phyloP scores from a whole-genome alignment of 30 jellyfish, hydroid and myxozoan genomes.

The Chrysaora quinquecirrha region DNA sequence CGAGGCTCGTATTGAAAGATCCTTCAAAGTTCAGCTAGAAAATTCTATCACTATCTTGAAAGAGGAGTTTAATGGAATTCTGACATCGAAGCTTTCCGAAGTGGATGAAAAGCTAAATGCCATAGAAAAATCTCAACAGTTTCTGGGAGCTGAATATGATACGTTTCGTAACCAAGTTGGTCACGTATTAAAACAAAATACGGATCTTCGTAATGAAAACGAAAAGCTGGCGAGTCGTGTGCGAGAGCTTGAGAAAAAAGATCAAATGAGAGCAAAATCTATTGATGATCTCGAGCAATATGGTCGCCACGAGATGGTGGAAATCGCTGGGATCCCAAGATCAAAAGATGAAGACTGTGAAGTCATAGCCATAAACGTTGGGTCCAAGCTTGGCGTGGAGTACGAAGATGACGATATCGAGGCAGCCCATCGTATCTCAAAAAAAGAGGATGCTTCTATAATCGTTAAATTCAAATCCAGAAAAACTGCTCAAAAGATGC shows the following conservation, averaged over 20 bases:
- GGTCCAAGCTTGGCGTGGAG: neutral
- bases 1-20: neutral
- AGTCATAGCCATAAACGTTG: neutral
- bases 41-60: neutral
- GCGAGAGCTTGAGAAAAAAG: neutral
- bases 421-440: constrained; percentile 7
- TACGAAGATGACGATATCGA: neutral
- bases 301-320: neutral
- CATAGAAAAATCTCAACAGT: neutral
- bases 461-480: constrained; percentile 3
- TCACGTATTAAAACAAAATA: neutral
- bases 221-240: neutral
- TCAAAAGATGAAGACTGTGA: neutral
- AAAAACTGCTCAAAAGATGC: neutral
- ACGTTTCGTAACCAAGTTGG: neutral
- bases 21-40: neutral
- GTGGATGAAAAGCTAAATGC: neutral
- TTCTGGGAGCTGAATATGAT: neutral
- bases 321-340: constrained; percentile 4
- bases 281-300: constrained; percentile 2
- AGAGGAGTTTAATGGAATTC: neutral
- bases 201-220: neutral
- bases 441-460: neutral
- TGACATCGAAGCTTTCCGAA: neutral
- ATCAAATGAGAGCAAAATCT: neutral